Evolutionary conservation across 2,113 vertebrate species (phyloP).

Genomic region (Pao palembangensis): DNA sequence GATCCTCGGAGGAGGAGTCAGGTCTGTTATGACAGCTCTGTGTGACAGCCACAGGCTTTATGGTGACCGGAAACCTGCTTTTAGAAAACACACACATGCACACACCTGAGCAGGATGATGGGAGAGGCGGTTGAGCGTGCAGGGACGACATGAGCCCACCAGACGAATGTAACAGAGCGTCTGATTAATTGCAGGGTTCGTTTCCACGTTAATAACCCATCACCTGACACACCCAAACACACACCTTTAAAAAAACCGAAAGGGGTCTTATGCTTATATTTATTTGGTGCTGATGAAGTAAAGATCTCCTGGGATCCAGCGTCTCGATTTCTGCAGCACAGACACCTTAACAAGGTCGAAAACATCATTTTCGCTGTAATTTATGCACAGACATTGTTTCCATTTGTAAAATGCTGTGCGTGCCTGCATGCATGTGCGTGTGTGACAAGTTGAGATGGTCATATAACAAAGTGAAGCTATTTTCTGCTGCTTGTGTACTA

Average conservation of each 20-base stretch:
- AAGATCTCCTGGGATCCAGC: no score
- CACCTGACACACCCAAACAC: slow-evolving; percentile 14
- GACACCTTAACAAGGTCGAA: no score
- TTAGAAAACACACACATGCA: slow-evolving; percentile 7
- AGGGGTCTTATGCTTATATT: no score
- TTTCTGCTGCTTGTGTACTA: no score
- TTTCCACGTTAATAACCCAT: slow-evolving; percentile 35
- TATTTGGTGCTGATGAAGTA: no score
- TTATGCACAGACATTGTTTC: no score
- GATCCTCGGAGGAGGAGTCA: slow-evolving; percentile 61
- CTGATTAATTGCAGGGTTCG: slow-evolving; percentile 36
- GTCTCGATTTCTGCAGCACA: no score
- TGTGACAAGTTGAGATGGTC: no score
- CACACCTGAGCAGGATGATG: slow-evolving; percentile 24
- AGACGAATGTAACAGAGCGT: slow-evolving; percentile 9
- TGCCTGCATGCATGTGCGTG: no score
- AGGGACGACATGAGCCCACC: slow-evolving; percentile 3
- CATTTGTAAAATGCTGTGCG: no score
- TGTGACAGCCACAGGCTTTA: slow-evolving; percentile 55
- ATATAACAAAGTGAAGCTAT: no score
- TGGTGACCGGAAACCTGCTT: slow-evolving; percentile 47
- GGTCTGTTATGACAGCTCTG: slow-evolving; percentile 67
- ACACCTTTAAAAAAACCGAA: not conserved
- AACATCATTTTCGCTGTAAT: no score
- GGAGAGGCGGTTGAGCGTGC: slow-evolving; percentile 21